phyloP scores from a whole-genome alignment of 2,888 invertebrate genomes.

The Halictus quadricinctus region DNA sequence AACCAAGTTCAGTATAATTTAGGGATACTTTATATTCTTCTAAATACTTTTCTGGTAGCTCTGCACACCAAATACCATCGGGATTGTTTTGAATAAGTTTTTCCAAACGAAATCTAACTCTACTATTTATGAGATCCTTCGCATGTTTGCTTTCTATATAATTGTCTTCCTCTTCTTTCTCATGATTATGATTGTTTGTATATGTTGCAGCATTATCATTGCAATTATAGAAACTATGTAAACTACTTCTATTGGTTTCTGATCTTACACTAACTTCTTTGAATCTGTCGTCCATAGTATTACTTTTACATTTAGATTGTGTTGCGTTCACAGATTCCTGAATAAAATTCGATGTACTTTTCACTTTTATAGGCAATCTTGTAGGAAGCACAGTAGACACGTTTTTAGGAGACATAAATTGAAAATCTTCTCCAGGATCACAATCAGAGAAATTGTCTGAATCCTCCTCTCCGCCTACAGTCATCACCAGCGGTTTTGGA shows the following conservation, averaged over 20 bases:
- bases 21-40: constrained; percentile 72
- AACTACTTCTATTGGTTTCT: not conserved
- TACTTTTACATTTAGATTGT: not conserved
- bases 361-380: not conserved
- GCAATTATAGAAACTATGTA: not conserved
- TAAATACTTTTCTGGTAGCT: constrained; percentile 73
- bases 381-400: too few relatives aligned
- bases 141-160: constrained; percentile 23
- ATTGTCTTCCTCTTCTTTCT: not conserved
- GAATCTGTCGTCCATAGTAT: not conserved
- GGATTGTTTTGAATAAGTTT: constrained; percentile 74
- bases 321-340: constrained; percentile 25
- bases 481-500: not conserved
- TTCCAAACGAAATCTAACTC: constrained; percentile 68
- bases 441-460: not conserved
- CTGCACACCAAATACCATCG: constrained; percentile 78
- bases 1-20: constrained; percentile 76
- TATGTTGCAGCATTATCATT: not conserved
- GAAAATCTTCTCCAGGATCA: constrained; percentile 3
- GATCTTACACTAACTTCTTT: not conserved
- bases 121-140: constrained; percentile 66
- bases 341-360: constrained; percentile 26
- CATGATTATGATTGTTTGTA: not conserved
- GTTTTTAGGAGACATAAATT: not conserved
- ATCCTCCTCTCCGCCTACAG: constrained; percentile 44